Percentiles rank a stretch among this genome's conserved stretches.
Conservation (phyloP, 2,888 invertebrate species). For the Myopa testacea region DNA sequence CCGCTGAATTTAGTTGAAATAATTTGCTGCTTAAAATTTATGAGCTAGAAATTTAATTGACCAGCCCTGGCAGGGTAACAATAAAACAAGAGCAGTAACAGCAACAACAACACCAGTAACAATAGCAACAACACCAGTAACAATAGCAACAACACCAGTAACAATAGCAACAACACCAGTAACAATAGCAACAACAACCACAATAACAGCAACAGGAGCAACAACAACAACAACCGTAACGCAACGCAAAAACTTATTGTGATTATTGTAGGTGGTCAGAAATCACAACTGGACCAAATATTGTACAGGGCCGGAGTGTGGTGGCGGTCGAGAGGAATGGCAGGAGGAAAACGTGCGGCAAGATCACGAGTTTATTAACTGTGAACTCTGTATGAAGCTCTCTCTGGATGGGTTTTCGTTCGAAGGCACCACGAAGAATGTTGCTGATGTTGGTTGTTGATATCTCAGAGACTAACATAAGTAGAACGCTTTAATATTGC, state of each 20-base stretch:
- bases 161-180: slow-evolving; percentile 39
- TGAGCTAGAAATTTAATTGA: slow-evolving; percentile 63
- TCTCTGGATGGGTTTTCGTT: background rate
- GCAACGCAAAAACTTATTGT: too few species aligned
- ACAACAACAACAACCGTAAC: slow-evolving; percentile 20
- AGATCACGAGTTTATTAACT: slow-evolving; percentile 64
- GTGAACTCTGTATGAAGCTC: slow-evolving; percentile 17
- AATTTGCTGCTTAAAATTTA: slow-evolving; percentile 62
- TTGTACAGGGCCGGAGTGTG: background rate
- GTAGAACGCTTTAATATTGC: background rate
- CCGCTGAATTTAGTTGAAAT: slow-evolving; percentile 63
- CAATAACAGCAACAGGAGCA: background rate
- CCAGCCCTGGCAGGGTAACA: slow-evolving; percentile 45
- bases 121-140: slow-evolving; percentile 7
- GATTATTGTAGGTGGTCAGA: slow-evolving; percentile 48
- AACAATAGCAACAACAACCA: slow-evolving; percentile 42
- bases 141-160: slow-evolving; percentile 37
- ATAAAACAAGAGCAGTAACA: slow-evolving; percentile 33
- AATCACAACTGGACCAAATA: slow-evolving; percentile 23
- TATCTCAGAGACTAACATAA: background rate
- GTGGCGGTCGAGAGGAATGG: background rate
- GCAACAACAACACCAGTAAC: slow-evolving; percentile 41
- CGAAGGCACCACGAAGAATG: background rate
- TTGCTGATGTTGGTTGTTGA: background rate
- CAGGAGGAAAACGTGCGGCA: slow-evolving; percentile 53